Conservation (phyloP, 1,140 invertebrate genomes). For the Neoseiulus cucumeris region DNA sequence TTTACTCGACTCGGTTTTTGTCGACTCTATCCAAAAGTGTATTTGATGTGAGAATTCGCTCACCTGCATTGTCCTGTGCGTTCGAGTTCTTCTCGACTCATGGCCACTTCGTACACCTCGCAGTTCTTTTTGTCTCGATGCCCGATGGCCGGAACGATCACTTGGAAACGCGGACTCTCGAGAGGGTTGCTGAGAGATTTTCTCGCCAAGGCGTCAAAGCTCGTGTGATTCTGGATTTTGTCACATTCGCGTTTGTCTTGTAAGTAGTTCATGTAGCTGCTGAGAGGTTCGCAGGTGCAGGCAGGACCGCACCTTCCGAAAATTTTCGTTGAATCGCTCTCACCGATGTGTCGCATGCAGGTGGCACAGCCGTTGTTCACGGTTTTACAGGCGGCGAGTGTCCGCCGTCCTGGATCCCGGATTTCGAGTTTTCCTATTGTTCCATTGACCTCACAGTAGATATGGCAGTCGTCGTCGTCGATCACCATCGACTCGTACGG, state of each 20-base stretch:
- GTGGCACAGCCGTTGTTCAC: background rate
- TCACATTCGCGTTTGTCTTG: constrained; percentile 3
- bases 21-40: too few species aligned
- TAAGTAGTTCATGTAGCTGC: background rate
- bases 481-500: constrained; percentile 7
- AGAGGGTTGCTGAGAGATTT: background rate
- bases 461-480: constrained; percentile 7
- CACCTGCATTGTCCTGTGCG: background rate
- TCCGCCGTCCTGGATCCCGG: background rate
- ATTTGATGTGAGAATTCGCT: background rate
- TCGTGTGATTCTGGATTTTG: background rate
- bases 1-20: too few species aligned
- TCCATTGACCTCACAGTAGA: constrained; percentile 3
- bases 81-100: background rate
- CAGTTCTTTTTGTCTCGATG: background rate
- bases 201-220: background rate
- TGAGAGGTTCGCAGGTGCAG: background rate
- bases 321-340: background rate
- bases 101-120: background rate
- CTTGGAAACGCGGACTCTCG: background rate
- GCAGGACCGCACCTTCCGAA: background rate
- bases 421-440: background rate
- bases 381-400: background rate
- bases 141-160: background rate
- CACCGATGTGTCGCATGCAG: background rate